These are phyloP conservation scores for Actinernus sp. DNA, from an alignment of 92 coral and sea anemone species.

Conservation along the genomic window DNA sequence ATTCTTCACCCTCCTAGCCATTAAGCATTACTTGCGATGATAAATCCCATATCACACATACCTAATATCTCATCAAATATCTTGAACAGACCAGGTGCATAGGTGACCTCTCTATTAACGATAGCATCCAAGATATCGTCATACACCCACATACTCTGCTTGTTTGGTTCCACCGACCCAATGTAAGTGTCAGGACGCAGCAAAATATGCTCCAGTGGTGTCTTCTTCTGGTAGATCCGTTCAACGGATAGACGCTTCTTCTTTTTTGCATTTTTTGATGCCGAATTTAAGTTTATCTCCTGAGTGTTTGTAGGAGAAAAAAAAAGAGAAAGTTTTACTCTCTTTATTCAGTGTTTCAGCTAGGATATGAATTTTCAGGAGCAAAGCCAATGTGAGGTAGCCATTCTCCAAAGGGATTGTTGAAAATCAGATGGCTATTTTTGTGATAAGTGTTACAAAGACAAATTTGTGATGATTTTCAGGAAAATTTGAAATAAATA, in stretches of 20 bases:
- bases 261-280: slow-evolving; percentile 55
- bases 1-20: too few relatives aligned
- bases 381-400: too few relatives aligned
- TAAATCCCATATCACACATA: slow-evolving; percentile 22
- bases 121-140: slow-evolving; percentile 82
- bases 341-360: too few relatives aligned
- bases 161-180: slow-evolving; percentile 96
- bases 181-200: slow-evolving; percentile 98
- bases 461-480: too few relatives aligned
- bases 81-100: slow-evolving; percentile 97
- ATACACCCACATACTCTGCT: slow-evolving; percentile 96
- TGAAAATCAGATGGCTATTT: too few relatives aligned
- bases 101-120: slow-evolving; percentile 86
- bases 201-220: slow-evolving; percentile 95
- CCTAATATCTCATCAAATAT: slow-evolving; percentile 99
- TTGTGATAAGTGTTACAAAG: too few relatives aligned
- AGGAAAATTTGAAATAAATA: too few relatives aligned
- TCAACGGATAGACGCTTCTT: slow-evolving; percentile 97
- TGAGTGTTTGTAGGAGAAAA: not conserved
- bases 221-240: slow-evolving; percentile 97
- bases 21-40: too few relatives aligned
- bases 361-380: too few relatives aligned
- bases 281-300: slow-evolving; percentile 67
- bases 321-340: too few relatives aligned
- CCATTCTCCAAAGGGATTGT: too few relatives aligned